Percentiles rank a stretch among this genome's conserved stretches.
Conservation (phyloP, 2,888 invertebrate species). For the Polietes domitor region DNA sequence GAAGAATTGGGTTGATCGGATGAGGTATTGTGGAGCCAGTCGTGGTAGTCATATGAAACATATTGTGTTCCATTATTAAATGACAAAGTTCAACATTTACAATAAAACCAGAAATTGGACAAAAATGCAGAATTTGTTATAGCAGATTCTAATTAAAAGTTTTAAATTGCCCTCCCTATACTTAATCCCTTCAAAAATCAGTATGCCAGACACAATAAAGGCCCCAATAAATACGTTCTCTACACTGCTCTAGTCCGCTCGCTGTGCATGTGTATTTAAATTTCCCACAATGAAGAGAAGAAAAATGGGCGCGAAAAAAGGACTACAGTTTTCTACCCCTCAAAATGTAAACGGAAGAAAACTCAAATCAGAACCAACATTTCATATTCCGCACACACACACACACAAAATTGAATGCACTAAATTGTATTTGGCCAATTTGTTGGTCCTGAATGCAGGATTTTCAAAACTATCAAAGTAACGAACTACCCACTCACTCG, state of each 20-base stretch:
- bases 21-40: too few species aligned
- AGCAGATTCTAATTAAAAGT: too few species aligned
- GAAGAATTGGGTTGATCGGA: too few species aligned
- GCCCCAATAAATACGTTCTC: background rate
- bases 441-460: background rate
- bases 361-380: background rate
- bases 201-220: background rate
- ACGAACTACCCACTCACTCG: background rate
- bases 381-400: background rate
- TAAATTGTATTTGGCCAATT: conserved; percentile 11
- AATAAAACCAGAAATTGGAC: too few species aligned
- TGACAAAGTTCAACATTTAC: too few species aligned
- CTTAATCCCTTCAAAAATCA: conserved; percentile 2
- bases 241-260: background rate
- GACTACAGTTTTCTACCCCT: conserved; percentile 1
- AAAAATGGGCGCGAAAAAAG: conserved; percentile 58
- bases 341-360: background rate
- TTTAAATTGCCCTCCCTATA: too few species aligned
- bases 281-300: conserved; percentile 22
- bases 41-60: too few species aligned
- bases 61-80: too few species aligned
- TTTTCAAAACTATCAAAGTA: background rate
- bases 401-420: background rate
- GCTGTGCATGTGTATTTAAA: conserved; percentile 1
- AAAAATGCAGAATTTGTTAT: too few species aligned